Evolutionary conservation across 2,797 vertebrate species (phyloP), one percentile per base, ranked within the genome.

Genomic region (Lycodopsis pacificus): DNA sequence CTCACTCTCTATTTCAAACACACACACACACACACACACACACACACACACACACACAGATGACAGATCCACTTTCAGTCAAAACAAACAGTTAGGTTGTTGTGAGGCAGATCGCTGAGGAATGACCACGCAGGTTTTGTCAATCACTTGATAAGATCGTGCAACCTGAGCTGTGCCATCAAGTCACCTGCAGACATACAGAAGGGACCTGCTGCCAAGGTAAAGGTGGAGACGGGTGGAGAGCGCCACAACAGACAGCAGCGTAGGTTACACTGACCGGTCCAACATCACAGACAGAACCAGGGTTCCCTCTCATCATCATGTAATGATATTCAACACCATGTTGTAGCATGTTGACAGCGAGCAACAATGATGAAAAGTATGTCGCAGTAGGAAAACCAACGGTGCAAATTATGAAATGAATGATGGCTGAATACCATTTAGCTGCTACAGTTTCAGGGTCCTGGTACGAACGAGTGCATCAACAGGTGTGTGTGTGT

Each of bases 71-170:
- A 80, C 79, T 88, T 87, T 90, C 81, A 65, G 74, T 84, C 77
- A 81, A 84, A 88, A 86, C 88, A 91, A 88, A 86, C 82, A 86
- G 73, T 49, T 2, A 1, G 20, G 0, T 73, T 83, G 91, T 92
- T 86, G 91, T 89, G 34, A 87, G 85, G 91, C 84, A 91, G 89
- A 80, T 49, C 81, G 68, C 76, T 59, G 77, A 86, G 82, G 51
- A 76, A 75, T 86, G 84, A 76, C 79, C 69, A 78, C 4, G 54
- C 74, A 89, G 77, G 84, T 86, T 85, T 83, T 84, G 81, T 72
- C 85, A 80, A 91, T 91, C 83, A 72, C 83, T 79, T 76, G 89
- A 92, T 89, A 82, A 90, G 83, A 79, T 85, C 46, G 32, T 56
- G 91, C 76, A 89, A 94, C 86, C 49, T 71, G 92, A 94, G 85